Evolutionary conservation across 1,140 invertebrate genomes (phyloP), one percentile per base, ranked within the genome.

Genomic region (Ceratosolen fusciceps): DNA sequence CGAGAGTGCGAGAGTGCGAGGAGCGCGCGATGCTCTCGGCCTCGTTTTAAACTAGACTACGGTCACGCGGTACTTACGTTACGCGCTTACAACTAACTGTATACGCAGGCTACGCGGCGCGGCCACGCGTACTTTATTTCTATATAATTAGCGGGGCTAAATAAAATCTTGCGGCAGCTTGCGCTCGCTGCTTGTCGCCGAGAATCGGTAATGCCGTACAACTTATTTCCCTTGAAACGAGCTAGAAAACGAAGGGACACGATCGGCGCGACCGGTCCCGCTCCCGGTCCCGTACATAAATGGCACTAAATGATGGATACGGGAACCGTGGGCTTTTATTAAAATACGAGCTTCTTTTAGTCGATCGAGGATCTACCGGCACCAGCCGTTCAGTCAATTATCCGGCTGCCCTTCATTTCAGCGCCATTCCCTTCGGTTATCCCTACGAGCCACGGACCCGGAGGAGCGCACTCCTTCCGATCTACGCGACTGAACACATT

Each of bases 401-500:
- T 34, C 43, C 19, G 7, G 19, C 5, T 56, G 29, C 39, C 49
- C 19, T 76, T 76, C n/a, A 21, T 37, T 73, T 39, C 19, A 26
- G n/a, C 71, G 26, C 52, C 71, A 73, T 58, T 72, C 29, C 34
- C 37, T 39, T 29, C 34, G 9, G 54, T 24, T 47, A n/a, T n/a
- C n/a, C n/a, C n/a, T n/a, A n/a, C n/a, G n/a, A n/a, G n/a, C n/a
- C n/a, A n/a, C n/a, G n/a, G n/a, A n/a, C n/a, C n/a, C n/a, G n/a
- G n/a, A n/a, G n/a, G n/a, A n/a, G n/a, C n/a, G n/a, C n/a, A n/a
- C n/a, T n/a, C n/a, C n/a, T 43, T 74, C 34, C 60, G 68, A 74
- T 68, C 72, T 74, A 74, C 62, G 68, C 60, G 47, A 74, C 60
- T 79, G 71, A 79, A 79, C 71, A 79, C 77, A 79, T n/a, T n/a